A percentile compares a stretch with the other conserved stretches of the same genome.
phyloP scores from a whole-genome alignment of 2,113 vertebrate species.

The Junco hyemalis region DNA sequence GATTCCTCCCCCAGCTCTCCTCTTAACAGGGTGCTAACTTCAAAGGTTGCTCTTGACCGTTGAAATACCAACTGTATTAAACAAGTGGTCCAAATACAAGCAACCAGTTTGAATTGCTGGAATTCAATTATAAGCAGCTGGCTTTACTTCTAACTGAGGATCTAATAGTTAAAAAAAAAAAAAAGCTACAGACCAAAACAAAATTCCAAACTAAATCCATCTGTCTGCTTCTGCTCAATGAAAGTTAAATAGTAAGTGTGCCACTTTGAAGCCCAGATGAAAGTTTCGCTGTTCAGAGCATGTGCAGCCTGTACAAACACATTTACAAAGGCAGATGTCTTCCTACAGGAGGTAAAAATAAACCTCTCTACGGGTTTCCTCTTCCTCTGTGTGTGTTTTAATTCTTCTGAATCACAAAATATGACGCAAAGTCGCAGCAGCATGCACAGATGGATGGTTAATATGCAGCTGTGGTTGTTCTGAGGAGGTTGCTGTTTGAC shows the following conservation, averaged over 20 bases:
- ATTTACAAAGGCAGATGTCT: constrained; percentile 7
- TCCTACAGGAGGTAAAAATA: background rate
- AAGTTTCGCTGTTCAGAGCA: background rate
- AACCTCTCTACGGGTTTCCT: background rate
- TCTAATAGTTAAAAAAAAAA: background rate
- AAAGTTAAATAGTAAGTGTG: background rate
- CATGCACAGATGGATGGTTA: background rate
- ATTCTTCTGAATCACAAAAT: background rate
- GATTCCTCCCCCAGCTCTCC: background rate
- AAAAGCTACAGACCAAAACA: constrained; percentile 23
- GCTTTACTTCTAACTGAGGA: constrained; percentile 31
- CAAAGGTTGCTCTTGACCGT: background rate
- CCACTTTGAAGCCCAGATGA: constrained; percentile 31
- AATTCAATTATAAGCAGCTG: constrained; percentile 38
- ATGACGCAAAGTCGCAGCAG: background rate
- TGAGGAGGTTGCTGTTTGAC: background rate
- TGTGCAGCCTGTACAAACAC: background rate
- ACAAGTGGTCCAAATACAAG: background rate
- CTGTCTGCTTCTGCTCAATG: constrained; percentile 42
- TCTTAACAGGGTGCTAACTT: background rate
- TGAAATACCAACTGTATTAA: constrained; percentile 31
- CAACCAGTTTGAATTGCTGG: background rate
- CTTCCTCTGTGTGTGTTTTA: background rate
- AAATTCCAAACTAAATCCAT: constrained; percentile 62
- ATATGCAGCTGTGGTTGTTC: background rate